Evolutionary conservation across 1,140 invertebrate species (phyloP), one percentile per base, ranked within the genome.

Genomic region (Coptotermes formosanus): DNA sequence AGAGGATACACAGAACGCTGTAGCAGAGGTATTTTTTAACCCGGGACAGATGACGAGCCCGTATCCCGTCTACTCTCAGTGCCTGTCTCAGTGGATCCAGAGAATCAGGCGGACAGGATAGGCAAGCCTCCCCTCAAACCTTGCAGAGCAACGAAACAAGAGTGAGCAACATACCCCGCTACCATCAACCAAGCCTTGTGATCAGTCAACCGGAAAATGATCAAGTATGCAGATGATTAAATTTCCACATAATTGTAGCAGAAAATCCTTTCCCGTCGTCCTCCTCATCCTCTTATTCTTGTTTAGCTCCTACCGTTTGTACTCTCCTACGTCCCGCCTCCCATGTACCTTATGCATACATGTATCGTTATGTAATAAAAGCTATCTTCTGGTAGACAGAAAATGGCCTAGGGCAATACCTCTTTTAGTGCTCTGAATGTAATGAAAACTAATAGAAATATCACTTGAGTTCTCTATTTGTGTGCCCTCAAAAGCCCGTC

Each of bases 151-250:
- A 30, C 64, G 64, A n/a, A 75, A 30, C 64, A 75, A 30, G n/a
- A 64, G 55, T 59, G 55, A 59, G 59, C 59, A 64, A 64, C 59
- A 64, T 8, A 64, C 64, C n/a, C 64, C 9, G 3, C 25, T 75
- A 75, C 25, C 64, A 75, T 75, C 64, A 75, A 85, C 85, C 87
- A 83, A 86, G 59, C 85, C 86, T 85, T 88, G 86, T 88, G 86
- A 86, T 87, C 86, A 86, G 82, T 87, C 85, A 85, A 83, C 85
- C 86, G 87, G 86, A 86, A 87, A 86, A 87, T 86, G 87, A 88
- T 88, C 87, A 88, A 88, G 87, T 87, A 87, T 86, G 86, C 87
- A 86, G 86, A 86, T 87, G 85, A 86, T 87, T 87, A 86, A 86
- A 87, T 87, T 86, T 87, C 85, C 82, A 83, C 85, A 86, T 87